A percentile compares a stretch with the other conserved stretches of the same genome.
Conservation (phyloP, 1,140 invertebrate species). For the Drosophila pruinosa region DNA sequence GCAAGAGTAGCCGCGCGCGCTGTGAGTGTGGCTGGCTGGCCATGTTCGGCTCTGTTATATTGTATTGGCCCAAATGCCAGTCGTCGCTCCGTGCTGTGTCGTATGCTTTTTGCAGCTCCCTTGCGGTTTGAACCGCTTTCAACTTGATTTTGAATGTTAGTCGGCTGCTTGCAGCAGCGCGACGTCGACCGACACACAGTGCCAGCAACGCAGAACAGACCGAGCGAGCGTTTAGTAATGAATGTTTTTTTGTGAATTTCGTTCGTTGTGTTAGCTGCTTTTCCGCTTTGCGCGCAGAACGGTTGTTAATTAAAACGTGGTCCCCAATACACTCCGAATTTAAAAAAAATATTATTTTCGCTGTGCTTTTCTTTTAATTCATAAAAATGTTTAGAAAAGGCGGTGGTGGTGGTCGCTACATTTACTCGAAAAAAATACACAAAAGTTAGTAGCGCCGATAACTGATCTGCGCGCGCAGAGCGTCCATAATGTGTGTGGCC, state of each 20-base stretch:
- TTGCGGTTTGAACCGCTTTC: slow-evolving; percentile 68
- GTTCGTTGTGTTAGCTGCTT: slow-evolving; percentile 23
- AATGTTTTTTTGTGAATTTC: slow-evolving; percentile 22
- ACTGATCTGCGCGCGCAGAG: slow-evolving; percentile 17
- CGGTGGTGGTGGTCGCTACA: slow-evolving; percentile 10
- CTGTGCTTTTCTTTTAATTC: slow-evolving; percentile 16
- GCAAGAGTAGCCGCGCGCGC: too few species aligned
- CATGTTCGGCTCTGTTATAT: slow-evolving; percentile 11
- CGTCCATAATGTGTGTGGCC: not conserved
- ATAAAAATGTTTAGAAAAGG: slow-evolving; percentile 13
- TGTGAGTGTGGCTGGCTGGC: slow-evolving; percentile 16
- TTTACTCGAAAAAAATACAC: slow-evolving; percentile 35
- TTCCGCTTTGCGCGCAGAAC: slow-evolving; percentile 21
- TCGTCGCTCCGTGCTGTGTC: slow-evolving; percentile 10
- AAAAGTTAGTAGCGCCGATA: slow-evolving; percentile 59
- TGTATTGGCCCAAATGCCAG: slow-evolving; percentile 59
- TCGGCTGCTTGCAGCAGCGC: slow-evolving; percentile 22
- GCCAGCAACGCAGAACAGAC: slow-evolving; percentile 9
- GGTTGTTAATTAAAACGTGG: slow-evolving; percentile 2
- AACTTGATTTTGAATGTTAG: slow-evolving; percentile 63
- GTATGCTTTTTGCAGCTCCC: slow-evolving; percentile 44
- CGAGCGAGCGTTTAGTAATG: slow-evolving; percentile 30
- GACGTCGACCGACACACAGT: not conserved
- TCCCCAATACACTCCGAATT: not conserved
- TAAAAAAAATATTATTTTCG: not conserved